phyloP scores from a whole-genome alignment of 37 sponge, comb jelly and placozoan genomes.

The Diacarnus erythraeanus region DNA sequence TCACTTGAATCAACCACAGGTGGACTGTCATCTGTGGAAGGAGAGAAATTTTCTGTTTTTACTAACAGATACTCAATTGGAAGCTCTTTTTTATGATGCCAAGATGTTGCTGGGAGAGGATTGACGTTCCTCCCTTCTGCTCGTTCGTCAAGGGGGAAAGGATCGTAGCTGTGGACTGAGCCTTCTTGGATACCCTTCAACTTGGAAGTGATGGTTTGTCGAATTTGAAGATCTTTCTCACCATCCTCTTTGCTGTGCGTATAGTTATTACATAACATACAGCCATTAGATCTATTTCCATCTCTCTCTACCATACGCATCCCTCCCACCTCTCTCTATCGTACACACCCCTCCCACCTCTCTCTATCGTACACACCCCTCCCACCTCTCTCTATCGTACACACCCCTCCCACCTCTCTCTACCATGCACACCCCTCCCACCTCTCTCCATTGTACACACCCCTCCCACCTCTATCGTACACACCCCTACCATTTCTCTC shows the following conservation, averaged over 20 bases:
- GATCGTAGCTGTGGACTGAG: slow-evolving; percentile 8
- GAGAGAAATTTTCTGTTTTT: not conserved
- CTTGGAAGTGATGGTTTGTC: slow-evolving; percentile 14
- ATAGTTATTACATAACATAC: too few relatives aligned
- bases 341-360: too few relatives aligned
- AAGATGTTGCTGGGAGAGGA: not conserved
- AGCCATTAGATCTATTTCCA: too few relatives aligned
- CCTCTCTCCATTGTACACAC: too few relatives aligned
- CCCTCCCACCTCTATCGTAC: too few relatives aligned
- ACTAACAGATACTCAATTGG: not conserved
- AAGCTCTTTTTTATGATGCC: not conserved
- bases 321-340: too few relatives aligned
- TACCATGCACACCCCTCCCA: too few relatives aligned
- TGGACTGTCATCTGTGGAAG: not conserved
- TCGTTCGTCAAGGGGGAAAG: slow-evolving; percentile 27
- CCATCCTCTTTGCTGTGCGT: slow-evolving; percentile 32
- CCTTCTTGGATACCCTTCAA: not conserved
- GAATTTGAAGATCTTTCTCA: slow-evolving; percentile 9
- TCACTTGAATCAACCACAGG: not conserved
- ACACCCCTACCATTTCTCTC: too few relatives aligned
- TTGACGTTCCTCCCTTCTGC: slow-evolving; percentile 1
- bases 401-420: too few relatives aligned
- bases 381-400: too few relatives aligned
- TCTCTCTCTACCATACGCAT: too few relatives aligned
- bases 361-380: too few relatives aligned